A percentile compares a stretch with the other conserved stretches of the same genome.
These are phyloP conservation scores for Ditula angustiorana DNA, from an alignment of 2,888 invertebrate species.

Conservation along the genomic window DNA sequence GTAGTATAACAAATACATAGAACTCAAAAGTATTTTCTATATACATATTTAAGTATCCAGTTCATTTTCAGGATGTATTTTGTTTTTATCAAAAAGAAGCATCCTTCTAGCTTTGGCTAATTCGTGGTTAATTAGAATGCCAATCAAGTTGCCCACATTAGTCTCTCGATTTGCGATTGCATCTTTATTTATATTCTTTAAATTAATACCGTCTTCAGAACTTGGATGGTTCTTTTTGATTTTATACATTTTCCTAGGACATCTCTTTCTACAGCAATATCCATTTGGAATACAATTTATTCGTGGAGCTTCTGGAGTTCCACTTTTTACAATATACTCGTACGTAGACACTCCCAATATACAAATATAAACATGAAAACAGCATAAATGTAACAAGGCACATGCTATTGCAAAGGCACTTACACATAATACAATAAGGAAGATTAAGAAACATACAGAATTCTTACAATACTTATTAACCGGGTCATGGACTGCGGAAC, in stretches of 20 bases:
- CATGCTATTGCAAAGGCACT: conserved; percentile 91
- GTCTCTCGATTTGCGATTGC: conserved; percentile 44
- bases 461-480: conserved; percentile 61
- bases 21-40: no score
- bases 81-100: conserved; percentile 70
- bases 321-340: conserved; percentile 89
- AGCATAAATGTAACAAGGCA: conserved; percentile 92
- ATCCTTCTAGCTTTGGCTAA: conserved; percentile 68
- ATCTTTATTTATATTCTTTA: conserved; percentile 38
- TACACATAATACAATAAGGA: conserved; percentile 86
- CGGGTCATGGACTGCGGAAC: conserved; percentile 53
- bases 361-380: conserved; percentile 95
- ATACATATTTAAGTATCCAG: conserved; percentile 4
- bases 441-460: conserved; percentile 69
- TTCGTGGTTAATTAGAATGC: conserved; percentile 68
- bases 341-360: conserved; percentile 94
- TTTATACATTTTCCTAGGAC: conserved; percentile 53
- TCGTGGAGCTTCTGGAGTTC: conserved; percentile 53
- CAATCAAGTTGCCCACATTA: conserved; percentile 65
- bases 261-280: conserved; percentile 49
- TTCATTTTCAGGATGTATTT: conserved; percentile 69
- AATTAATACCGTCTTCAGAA: conserved; percentile 32
- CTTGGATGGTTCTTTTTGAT: conserved; percentile 43
- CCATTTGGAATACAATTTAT: conserved; percentile 39
- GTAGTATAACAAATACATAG: no score